Percentiles rank a stretch among this genome's conserved stretches.
phyloP scores from a whole-genome alignment of 2,888 invertebrate genomes.

The Drosophila yooni region DNA sequence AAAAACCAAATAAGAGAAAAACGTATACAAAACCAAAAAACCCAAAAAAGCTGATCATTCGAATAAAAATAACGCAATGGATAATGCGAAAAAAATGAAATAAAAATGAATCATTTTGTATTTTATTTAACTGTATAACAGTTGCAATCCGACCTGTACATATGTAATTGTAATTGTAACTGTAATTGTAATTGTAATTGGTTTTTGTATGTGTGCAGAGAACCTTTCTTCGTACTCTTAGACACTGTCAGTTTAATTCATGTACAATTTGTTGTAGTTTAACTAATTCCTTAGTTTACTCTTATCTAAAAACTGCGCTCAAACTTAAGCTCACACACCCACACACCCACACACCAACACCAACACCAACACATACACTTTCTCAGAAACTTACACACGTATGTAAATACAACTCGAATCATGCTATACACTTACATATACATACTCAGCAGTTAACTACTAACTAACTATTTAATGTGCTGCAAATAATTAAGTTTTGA shows the following conservation, averaged over 20 bases:
- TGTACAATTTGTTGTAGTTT: constrained; percentile 56
- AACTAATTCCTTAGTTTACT: constrained; percentile 49
- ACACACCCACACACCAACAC: constrained; percentile 6
- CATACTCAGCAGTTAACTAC: constrained; percentile 20
- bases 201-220: constrained; percentile 61
- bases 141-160: constrained; percentile 57
- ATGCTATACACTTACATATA: constrained; percentile 22
- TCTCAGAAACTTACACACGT: not conserved
- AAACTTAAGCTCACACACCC: constrained; percentile 33
- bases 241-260: constrained; percentile 48
- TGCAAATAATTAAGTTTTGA: constrained; percentile 35
- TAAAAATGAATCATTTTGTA: constrained; percentile 47
- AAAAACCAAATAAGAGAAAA: constrained; percentile 29
- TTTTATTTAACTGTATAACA: constrained; percentile 59
- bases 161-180: constrained; percentile 35
- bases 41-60: constrained; percentile 34
- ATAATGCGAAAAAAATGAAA: constrained; percentile 36
- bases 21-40: constrained; percentile 9
- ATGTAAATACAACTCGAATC: constrained; percentile 32
- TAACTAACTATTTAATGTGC: constrained; percentile 5
- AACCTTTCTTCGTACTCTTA: constrained; percentile 55
- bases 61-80: constrained; percentile 42
- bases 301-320: constrained; percentile 37
- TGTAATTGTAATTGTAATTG: constrained; percentile 52
- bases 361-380: constrained; percentile 7